phyloP scores from a whole-genome alignment of 1,140 invertebrate species.

The Andrena cerasifolii region DNA sequence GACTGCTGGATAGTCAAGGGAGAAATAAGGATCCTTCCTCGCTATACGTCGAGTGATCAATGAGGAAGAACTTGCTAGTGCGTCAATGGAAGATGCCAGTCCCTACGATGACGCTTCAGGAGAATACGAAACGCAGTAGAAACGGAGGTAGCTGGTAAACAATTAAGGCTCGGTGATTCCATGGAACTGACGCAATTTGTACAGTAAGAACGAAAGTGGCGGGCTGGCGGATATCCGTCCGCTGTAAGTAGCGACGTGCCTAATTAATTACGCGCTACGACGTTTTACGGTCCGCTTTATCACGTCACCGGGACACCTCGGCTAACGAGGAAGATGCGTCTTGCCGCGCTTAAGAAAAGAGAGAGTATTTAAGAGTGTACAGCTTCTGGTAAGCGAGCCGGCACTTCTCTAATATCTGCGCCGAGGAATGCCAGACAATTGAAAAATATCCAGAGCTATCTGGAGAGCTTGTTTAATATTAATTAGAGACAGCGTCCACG shows the following conservation, averaged over 20 bases:
- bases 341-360: no score
- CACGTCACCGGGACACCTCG: not conserved
- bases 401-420: no score
- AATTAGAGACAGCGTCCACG: not conserved
- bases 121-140: not conserved
- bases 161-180: conserved; percentile 17
- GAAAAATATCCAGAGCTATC: not conserved
- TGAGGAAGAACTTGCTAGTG: no score
- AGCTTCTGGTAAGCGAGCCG: not conserved
- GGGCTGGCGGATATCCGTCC: conserved; percentile 35
- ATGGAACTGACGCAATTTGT: conserved; percentile 25
- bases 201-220: conserved; percentile 24
- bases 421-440: not conserved
- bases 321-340: not conserved
- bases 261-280: conserved; percentile 18
- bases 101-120: not conserved
- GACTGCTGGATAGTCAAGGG: not conserved
- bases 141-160: conserved; percentile 2
- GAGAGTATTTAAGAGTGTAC: no score
- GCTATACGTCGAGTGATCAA: no score
- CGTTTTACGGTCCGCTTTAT: not conserved
- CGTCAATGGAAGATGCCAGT: not conserved
- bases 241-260: not conserved
- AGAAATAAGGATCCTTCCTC: no score
- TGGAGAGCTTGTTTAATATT: not conserved